Evolutionary conservation across 1,140 invertebrate species (phyloP).

Genomic region (Pseudomyrmex pallidus): DNA sequence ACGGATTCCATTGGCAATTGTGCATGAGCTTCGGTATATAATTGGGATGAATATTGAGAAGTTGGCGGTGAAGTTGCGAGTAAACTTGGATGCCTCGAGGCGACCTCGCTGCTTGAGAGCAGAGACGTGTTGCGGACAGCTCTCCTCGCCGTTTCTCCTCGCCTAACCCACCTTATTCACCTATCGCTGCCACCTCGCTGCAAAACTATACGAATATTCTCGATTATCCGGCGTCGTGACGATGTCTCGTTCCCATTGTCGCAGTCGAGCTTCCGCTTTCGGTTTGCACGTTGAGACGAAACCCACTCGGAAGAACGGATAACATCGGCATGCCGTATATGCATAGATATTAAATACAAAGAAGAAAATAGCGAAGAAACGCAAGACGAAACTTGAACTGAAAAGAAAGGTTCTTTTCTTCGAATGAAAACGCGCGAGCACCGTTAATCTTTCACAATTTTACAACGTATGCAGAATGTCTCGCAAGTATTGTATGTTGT

Average conservation of each 20-base stretch:
- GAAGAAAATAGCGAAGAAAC: not conserved
- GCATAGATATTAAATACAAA: conserved; percentile 39
- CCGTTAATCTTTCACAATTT: conserved; percentile 16
- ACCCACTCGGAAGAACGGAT: not conserved
- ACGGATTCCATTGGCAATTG: conserved; percentile 71
- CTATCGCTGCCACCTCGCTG: conserved; percentile 70
- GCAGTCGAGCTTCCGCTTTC: conserved; percentile 44
- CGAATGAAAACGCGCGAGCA: not conserved
- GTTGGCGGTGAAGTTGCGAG: conserved; percentile 85
- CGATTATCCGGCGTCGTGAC: conserved; percentile 51
- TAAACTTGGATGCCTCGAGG: conserved; percentile 84
- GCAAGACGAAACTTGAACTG: not conserved
- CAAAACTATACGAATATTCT: conserved; percentile 79
- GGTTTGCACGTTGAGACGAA: conserved; percentile 29
- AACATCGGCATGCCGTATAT: not conserved
- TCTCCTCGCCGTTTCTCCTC: conserved; percentile 75
- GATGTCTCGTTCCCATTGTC: conserved; percentile 49
- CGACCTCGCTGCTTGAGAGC: conserved; percentile 83
- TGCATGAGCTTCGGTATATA: conserved; percentile 79
- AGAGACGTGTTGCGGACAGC: conserved; percentile 85
- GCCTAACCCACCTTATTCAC: conserved; percentile 73
- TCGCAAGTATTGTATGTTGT: not conserved
- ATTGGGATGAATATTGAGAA: conserved; percentile 86
- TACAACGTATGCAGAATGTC: not conserved
- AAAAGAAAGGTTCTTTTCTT: not conserved